Percentiles rank a stretch among this genome's conserved stretches.
phyloP scores from a whole-genome alignment of 1,140 invertebrate genomes.

The Aphaenogaster rudis region DNA sequence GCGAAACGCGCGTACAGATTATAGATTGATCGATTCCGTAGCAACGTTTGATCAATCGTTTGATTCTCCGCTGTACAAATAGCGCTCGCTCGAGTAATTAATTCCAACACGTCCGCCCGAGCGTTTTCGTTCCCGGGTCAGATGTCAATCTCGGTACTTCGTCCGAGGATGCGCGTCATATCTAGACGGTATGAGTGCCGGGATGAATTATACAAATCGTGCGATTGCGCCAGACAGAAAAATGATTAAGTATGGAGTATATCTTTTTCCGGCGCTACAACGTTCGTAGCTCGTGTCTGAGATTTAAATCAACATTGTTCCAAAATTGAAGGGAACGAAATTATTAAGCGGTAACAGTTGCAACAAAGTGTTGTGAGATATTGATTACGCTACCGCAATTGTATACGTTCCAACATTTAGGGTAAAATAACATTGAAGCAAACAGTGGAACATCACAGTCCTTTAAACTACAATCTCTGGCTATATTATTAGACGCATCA shows the following conservation, averaged over 20 bases:
- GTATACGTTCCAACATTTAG: not conserved
- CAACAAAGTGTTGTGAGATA: not conserved
- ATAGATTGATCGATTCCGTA: conserved; percentile 72
- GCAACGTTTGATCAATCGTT: conserved; percentile 71
- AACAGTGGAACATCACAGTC: not conserved
- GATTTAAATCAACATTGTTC: not conserved
- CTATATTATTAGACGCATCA: too few species aligned
- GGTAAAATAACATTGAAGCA: not conserved
- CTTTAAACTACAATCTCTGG: not conserved
- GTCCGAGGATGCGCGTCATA: conserved; percentile 16
- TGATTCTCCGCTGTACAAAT: conserved; percentile 63
- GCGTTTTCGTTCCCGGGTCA: conserved; percentile 65
- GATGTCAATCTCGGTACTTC: conserved; percentile 39
- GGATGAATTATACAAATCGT: conserved; percentile 24
- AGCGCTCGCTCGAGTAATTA: conserved; percentile 53
- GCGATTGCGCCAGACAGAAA: not conserved
- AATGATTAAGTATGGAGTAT: not conserved
- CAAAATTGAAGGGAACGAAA: not conserved
- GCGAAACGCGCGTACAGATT: conserved; percentile 53
- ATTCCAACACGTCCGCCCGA: conserved; percentile 53
- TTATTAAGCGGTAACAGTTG: not conserved
- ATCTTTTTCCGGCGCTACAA: not conserved
- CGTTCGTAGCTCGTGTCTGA: not conserved
- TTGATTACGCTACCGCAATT: not conserved
- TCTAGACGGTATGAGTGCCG: not conserved